These are phyloP conservation scores for Smutsia gigantea DNA, from an alignment of 2,797 vertebrate genomes.

Conservation along the genomic window DNA sequence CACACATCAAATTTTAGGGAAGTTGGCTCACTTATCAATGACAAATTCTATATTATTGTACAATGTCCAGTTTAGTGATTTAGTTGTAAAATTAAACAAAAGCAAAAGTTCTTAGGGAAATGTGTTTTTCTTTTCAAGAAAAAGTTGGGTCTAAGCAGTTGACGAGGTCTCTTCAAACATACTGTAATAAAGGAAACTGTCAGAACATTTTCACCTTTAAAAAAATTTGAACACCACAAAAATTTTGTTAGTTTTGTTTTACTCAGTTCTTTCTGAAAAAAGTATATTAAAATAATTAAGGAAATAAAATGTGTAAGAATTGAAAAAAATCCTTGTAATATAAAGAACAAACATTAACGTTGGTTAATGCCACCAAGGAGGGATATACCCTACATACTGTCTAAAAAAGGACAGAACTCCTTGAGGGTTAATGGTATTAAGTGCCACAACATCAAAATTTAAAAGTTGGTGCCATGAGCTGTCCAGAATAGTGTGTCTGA, in stretches of 20 bases:
- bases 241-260: conserved; percentile 33
- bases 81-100: conserved; percentile 4
- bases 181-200: conserved; percentile 6
- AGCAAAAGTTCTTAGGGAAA: conserved; percentile 32
- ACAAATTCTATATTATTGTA: conserved; percentile 2
- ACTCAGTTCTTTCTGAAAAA: background rate
- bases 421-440: background rate
- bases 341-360: background rate
- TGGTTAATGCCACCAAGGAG: background rate
- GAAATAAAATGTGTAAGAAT: background rate
- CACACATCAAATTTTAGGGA: background rate
- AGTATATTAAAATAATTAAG: conserved; percentile 35
- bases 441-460: background rate
- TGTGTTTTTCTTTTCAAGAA: background rate
- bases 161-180: conserved; percentile 12
- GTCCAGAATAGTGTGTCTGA: background rate
- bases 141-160: conserved; percentile 6
- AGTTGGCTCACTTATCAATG: background rate
- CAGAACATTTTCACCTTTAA: conserved; percentile 1
- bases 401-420: background rate
- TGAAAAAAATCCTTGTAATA: conserved; percentile 23
- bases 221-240: background rate
- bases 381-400: background rate
- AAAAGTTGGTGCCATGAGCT: background rate
- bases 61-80: background rate